Conservation (phyloP, 2,888 invertebrate species). For the Apomyelois bistriatella region DNA sequence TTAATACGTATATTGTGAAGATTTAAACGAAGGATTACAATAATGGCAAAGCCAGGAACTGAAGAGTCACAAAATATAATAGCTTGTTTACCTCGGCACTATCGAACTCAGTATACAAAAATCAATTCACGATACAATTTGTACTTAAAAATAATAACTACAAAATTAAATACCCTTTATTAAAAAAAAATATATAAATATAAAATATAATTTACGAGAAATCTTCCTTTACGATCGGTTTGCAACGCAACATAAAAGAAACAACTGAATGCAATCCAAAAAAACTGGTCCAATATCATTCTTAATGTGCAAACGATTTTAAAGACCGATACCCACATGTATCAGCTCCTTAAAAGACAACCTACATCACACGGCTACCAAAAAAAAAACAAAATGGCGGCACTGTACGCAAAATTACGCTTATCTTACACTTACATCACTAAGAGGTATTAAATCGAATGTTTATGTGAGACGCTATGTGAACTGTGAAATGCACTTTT, state of each 20-base stretch:
- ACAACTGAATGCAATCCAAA: constrained; percentile 26
- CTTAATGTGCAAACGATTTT: constrained; percentile 44
- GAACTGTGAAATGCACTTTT: constrained; percentile 14
- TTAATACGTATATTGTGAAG: too few relatives aligned
- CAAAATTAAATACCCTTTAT: too few relatives aligned
- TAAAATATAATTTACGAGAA: too few relatives aligned
- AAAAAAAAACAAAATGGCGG: constrained; percentile 35
- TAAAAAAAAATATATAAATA: too few relatives aligned
- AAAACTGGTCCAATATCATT: constrained; percentile 43
- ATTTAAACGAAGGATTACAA: too few relatives aligned
- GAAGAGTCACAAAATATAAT: too few relatives aligned
- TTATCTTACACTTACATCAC: constrained; percentile 51
- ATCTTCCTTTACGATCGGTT: not conserved
- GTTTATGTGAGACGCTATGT: constrained; percentile 36
- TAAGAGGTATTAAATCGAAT: constrained; percentile 38
- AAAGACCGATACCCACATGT: constrained; percentile 45
- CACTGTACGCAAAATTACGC: constrained; percentile 43
- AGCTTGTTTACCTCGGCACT: too few relatives aligned
- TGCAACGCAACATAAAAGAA: not conserved
- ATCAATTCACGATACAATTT: too few relatives aligned
- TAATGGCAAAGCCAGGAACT: too few relatives aligned
- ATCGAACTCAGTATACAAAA: too few relatives aligned
- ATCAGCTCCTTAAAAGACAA: constrained; percentile 44
- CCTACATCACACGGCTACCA: constrained; percentile 38
- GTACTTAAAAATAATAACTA: too few relatives aligned